Base-by-base conservation (phyloP, 2,113 vertebrate species). In the Python bivittatus region DNA sequence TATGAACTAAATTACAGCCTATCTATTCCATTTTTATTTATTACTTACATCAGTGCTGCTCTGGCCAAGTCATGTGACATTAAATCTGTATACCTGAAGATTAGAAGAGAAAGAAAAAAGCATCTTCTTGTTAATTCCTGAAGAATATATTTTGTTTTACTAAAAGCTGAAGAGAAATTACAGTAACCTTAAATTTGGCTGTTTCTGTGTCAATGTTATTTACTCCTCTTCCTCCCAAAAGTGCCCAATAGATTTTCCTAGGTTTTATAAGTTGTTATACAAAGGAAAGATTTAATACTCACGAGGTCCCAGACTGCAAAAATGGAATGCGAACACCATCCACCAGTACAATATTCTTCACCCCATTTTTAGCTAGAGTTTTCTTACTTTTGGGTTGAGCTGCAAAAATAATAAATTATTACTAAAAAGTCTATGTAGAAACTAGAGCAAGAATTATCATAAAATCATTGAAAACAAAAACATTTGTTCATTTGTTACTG, bases 11-110 rank as follows among this genome's bases (percentile, higher is more conserved):
- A 8, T 10, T 33, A 84, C 4, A 38, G 12, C 0, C 44, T 42
- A 90, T 61, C 6, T 33, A 7, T 2, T 68, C 25, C 5, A 2
- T 12, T 4, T 15, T 0, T 0, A 0, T 33, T 68, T 33, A 15
- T 11, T 89, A 99, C 99, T 98, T 97, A 99, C 99, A 97, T 97
- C 93, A 99, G 97, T 1, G 99, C 98, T 92, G 98, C 98, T 98
- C 99, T 98, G 72, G 98, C 98, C 91, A 99, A 94, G 96, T 99
- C 99, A 72, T 99, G 99, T 0, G 99, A 98, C 99, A 99, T 99
- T 88, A 99, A 95, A 90, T 99, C 99, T 15, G 96, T 97, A 8
- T 99, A 99, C 38, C 99, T 99, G 96, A 44, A 91, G 94, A 9
- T 54, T 0, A 53, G 87, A 91, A 56, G 48, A 92, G n/a, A 95